Base-by-base conservation (phyloP, 2,113 vertebrate species). In the Castor canadensis region DNA sequence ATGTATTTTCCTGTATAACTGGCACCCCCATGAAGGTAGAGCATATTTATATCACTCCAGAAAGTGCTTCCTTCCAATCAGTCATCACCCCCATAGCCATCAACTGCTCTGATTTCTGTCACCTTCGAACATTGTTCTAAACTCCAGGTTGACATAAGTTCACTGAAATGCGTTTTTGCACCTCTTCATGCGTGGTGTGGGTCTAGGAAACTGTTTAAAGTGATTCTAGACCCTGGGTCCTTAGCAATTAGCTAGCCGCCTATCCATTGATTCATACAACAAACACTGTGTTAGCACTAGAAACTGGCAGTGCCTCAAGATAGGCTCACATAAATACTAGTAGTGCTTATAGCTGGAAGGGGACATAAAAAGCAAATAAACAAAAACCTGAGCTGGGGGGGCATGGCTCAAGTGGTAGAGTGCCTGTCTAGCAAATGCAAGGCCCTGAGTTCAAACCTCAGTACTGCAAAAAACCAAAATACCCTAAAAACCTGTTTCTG, bases 71-170 rank as follows among this genome's bases (percentile, higher is more conserved):
- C 67, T 81, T 60, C 47, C 16, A 17, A 9, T 43, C 72, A 32
- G 0, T 40, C 1, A 1, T 38, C 66, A 38, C 77, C 32, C 30
- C 54, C 9, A 2, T 0, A 16, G 24, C 32, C 72, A 32, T 32
- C 56, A n/a, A 6, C 64, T n/a, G 28, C 32, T 66, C 9, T 24
- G 81, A 54, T 67, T 54, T 76, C 64, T 87, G 28, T 54, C 66
- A 43, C 88, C 32, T 83, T 32, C 19, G 77, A 81, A 38, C 24
- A 35, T 38, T 40, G 30, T 58, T 24, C 6, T n/a, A 69, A 90
- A 90, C 45, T 84, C 40, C 0, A 5, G 80, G n/a, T 81, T 90
- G 75, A 40, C 20, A 43, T 60, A n/a, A 12, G 38, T 43, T 91
- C 72, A 15, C 49, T 26, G 47, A 82, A 26, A 89, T 5, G 9